Evolutionary conservation across 2,888 invertebrate genomes (phyloP).

Genomic region (Epinotia brunnichana): DNA sequence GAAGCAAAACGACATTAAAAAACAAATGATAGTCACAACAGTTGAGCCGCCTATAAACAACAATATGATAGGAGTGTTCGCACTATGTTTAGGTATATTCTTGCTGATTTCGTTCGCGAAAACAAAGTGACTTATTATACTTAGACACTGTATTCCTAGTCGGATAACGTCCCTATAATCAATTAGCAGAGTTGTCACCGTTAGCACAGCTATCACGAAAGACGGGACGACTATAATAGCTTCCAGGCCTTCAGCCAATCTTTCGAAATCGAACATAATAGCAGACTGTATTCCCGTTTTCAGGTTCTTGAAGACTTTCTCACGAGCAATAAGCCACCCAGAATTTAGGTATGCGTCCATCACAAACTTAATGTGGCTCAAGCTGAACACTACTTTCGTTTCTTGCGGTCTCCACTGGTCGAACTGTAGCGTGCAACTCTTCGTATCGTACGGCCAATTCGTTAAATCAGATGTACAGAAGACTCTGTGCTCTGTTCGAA

Average conservation of each 20-base stretch:
- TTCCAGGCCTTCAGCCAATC: conserved; percentile 26
- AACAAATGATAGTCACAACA: conserved; percentile 50
- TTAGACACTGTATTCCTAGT: conserved; percentile 53
- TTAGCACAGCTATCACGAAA: conserved; percentile 25
- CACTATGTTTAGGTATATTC: conserved; percentile 53
- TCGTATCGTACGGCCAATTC: conserved; percentile 36
- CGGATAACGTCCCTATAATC: conserved; percentile 46
- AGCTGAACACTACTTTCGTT: conserved; percentile 19
- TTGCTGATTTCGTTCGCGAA: conserved; percentile 48
- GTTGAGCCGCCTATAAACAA: conserved; percentile 57
- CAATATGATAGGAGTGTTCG: conserved; percentile 56
- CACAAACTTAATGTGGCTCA: conserved; percentile 19
- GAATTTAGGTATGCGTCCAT: conserved; percentile 6
- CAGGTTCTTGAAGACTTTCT: conserved; percentile 7
- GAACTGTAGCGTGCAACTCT: conserved; percentile 25
- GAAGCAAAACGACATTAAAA: conserved; percentile 53
- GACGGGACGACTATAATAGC: conserved; percentile 25
- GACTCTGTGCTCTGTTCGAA: conserved; percentile 16
- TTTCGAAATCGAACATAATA: conserved; percentile 21
- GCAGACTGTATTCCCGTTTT: conserved; percentile 31
- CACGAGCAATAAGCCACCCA: conserved; percentile 24
- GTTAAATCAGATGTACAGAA: conserved; percentile 12
- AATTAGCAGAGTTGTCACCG: conserved; percentile 13
- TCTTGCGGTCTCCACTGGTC: conserved; percentile 32
- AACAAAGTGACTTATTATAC: conserved; percentile 55